Percentiles rank a stretch among this genome's conserved stretches.
Evolutionary conservation across 2,113 vertebrate species (phyloP).

Genomic region (Chionis minor): DNA sequence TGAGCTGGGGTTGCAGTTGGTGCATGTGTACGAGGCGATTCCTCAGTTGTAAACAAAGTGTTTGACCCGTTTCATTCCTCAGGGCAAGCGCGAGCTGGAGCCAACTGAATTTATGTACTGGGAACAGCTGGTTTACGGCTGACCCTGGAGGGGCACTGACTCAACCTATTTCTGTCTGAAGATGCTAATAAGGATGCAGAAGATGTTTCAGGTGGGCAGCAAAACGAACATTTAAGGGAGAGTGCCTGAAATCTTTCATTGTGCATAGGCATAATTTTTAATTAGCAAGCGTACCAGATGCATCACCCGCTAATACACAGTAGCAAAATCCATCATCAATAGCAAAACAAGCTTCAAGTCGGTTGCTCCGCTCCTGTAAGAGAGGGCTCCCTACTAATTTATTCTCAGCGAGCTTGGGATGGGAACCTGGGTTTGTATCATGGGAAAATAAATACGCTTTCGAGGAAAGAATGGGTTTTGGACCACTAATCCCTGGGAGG

Average conservation of each 20-base stretch:
- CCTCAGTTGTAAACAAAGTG: conserved; percentile 57
- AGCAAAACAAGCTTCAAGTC: not conserved
- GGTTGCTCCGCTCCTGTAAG: not conserved
- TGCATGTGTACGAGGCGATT: not conserved
- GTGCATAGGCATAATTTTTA: conserved; percentile 52
- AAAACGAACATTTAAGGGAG: not conserved
- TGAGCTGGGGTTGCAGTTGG: conserved; percentile 39
- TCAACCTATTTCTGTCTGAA: conserved; percentile 56
- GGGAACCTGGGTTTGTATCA: not conserved
- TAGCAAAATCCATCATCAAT: not conserved
- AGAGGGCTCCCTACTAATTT: not conserved
- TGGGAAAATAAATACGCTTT: conserved; percentile 40
- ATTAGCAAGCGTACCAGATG: conserved; percentile 28
- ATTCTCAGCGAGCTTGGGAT: not conserved
- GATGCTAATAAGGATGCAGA: conserved; percentile 54
- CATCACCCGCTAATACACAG: not conserved
- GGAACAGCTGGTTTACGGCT: conserved; percentile 54
- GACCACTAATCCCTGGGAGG: not conserved
- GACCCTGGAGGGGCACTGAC: conserved; percentile 31
- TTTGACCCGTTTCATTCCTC: conserved; percentile 59
- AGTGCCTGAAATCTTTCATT: conserved; percentile 22
- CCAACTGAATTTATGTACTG: conserved; percentile 59
- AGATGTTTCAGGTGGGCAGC: conserved; percentile 37
- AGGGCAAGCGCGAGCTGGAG: not conserved
- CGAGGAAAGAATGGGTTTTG: not conserved